Base-by-base conservation (phyloP, 2,888 invertebrate species). In the Mellilla xanthometata region DNA sequence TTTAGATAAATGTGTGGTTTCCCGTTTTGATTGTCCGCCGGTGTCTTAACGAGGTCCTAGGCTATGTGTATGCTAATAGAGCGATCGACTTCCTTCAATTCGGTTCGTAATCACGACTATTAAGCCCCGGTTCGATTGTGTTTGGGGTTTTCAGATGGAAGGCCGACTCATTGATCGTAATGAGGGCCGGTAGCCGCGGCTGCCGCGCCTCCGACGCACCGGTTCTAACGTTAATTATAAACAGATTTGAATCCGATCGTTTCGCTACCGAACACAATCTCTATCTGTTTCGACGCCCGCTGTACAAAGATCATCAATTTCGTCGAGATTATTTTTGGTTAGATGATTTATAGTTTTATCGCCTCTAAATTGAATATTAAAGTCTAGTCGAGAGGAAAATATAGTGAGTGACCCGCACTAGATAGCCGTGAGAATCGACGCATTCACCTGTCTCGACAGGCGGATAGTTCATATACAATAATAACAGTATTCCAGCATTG, bases 81-180 rank as follows among this genome's bases (percentile, higher is more conserved):
- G 60, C 59, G 64, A 60, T 42, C 56, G 56, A 74, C 72, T 71
- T 73, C 75, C 71, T 66, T 65, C 66, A 69, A 77, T 77, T 80
- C 78, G 55, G 63, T 60, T 53, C 59, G 69, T 73, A 76, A 77
- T 76, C 71, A 72, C 72, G 67, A 75, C 71, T 72, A 79, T 77
- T 75, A 78, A 67, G 67, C 57, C 60, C 63, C 68, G 66, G 72
- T 70, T 72, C 63, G 59, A 67, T 65, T 68, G 65, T 68, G 67
- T 61, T 60, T 62, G 67, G 69, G 44, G 68, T 75, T 74, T 75
- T 70, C 66, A 68, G 70, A 78, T 75, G 78, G 83, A 86, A 77
- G 79, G 68, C 72, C 81, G 77, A 85, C 84, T 86, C 84, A 88
- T 88, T 83, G 79, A 83, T 81, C 74, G 76, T 85, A 86, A 88